These are phyloP conservation scores for Danio kyathit DNA, from an alignment of 2,797 vertebrate species.

Conservation along the genomic window DNA sequence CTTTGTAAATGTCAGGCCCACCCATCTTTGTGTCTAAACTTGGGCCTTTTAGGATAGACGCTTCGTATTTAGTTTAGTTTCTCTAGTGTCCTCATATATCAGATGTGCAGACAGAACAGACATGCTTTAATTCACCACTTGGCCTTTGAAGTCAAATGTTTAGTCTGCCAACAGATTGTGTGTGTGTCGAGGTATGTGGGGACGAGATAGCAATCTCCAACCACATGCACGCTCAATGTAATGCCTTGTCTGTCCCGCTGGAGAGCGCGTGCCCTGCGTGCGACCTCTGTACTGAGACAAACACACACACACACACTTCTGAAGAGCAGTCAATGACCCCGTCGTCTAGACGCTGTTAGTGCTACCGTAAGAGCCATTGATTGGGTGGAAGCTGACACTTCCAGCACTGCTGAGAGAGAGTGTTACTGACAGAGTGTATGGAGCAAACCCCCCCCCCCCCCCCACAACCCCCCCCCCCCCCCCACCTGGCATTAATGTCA, in stretches of 20 bases:
- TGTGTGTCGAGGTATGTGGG: slow-evolving; percentile 41
- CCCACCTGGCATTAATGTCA: slow-evolving; percentile 49
- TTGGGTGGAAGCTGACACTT: slow-evolving; percentile 65
- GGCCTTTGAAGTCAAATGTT: slow-evolving; percentile 61
- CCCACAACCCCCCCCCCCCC: not conserved
- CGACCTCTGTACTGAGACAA: slow-evolving; percentile 52
- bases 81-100: slow-evolving; percentile 36
- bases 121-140: slow-evolving; percentile 53
- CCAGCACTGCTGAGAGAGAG: slow-evolving; percentile 25
- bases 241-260: slow-evolving; percentile 49
- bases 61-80: slow-evolving; percentile 46
- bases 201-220: slow-evolving; percentile 39
- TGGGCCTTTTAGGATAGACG: slow-evolving; percentile 31
- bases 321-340: slow-evolving; percentile 57
- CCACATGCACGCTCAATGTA: slow-evolving; percentile 42
- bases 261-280: slow-evolving; percentile 55
- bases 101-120: slow-evolving; percentile 26
- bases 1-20: slow-evolving; percentile 19
- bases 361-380: slow-evolving; percentile 58
- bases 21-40: slow-evolving; percentile 45
- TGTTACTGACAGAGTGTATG: slow-evolving; percentile 18
- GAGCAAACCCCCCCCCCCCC: not conserved
- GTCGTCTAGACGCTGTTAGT: slow-evolving; percentile 61
- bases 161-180: slow-evolving; percentile 53
- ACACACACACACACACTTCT: slow-evolving; percentile 46